Evolutionary conservation across 2,113 vertebrate species (phyloP), one percentile per base, ranked within the genome.

Genomic region (Machaerirhynchus nigripectus): DNA sequence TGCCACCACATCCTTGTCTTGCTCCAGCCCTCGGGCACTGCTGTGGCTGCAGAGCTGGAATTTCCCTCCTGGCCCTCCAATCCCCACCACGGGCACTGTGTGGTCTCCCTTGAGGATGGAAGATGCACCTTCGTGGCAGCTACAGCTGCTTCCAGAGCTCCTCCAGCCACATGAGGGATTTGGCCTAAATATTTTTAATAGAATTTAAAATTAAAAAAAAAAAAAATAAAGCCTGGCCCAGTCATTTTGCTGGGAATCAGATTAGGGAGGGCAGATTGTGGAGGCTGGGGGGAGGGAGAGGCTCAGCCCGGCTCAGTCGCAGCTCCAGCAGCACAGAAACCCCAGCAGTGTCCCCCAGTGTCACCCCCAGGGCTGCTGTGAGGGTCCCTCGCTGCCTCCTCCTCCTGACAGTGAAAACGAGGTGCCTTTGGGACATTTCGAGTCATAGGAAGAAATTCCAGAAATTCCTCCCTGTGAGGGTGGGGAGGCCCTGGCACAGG

Each of bases 181-280:
- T 93, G 89, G 79, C 91, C 94, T 88, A 75, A 88, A 95, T 93
- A 92, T 92, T 93, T 93, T 55, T 88, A 79, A 92, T 79, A 85
- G 24, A 84, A 73, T 92, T 84, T 4, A 23, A 35, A 50, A 71
- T 35, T 28, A 40, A 53, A 68, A 26, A 37, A 53, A 64, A 18
- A 21, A 40, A 18, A 50, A 31, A 23, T 27, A 11, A 70, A 39
- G 24, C 70, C 63, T 28, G 28, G 30, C 27, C 59, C n/a, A 18
- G 86, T 63, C 1, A 0, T 92, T 90, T 39, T 71, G 35, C 35
- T 80, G 81, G 67, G 71, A 75, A 93, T 86, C 91, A 90, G 95
- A 68, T 96, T 96, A 96, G 40, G 91, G 67, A 68, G 71, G 59
- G 67, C 2, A 93, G 94, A 90, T 88, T 93, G 91, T 4, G 6